Base-by-base conservation (phyloP, 2,797 vertebrate genomes). In the Galago senegalensis region DNA sequence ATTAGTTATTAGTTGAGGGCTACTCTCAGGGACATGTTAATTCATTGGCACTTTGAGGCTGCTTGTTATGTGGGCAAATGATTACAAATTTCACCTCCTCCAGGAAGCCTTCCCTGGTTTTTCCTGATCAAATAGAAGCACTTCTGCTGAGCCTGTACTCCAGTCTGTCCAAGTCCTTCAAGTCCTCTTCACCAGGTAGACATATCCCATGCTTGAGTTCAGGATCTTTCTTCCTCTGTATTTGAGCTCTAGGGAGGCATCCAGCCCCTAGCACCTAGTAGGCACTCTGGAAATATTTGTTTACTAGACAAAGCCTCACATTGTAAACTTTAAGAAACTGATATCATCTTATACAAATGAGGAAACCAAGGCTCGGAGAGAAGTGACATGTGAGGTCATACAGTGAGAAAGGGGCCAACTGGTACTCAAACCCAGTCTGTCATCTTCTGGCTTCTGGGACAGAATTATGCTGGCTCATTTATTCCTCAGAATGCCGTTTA, bases 301-400 rank as follows among this genome's bases (percentile, higher is more conserved):
- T n/a, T 1, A 79, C 65, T 80, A 43, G 95, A 87, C 5, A n/a
- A 80, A 77, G 65, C 8, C 70, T 79, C 67, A n/a, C 17, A 27
- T 58, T 56, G 70, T 70, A 67, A 95, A 31, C 60, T 56, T 96
- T 89, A 58, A 83, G 93, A 93, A 94, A 95, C 83, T 20, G 93
- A 94, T 94, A 40, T 94, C 88, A n/a, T 93, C 81, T 72, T 88
- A 75, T 69, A 94, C 89, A 94, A 95, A 97, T 72, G 88, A 91
- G 95, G 80, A 96, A 96, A 95, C 40, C 8, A 0, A 88, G 67
- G 40, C 43, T 87, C 79, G 80, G 43, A 76, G 94, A 94, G 21
- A 97, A 97, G 69, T 96, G 75, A 95, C 82, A 92, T 88, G 82
- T 86, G 89, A 95, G 70, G 93, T 94, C 75, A 87, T 79, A 77